Conservation (phyloP, 1,140 invertebrate genomes). For the Hyles euphorbiae region DNA sequence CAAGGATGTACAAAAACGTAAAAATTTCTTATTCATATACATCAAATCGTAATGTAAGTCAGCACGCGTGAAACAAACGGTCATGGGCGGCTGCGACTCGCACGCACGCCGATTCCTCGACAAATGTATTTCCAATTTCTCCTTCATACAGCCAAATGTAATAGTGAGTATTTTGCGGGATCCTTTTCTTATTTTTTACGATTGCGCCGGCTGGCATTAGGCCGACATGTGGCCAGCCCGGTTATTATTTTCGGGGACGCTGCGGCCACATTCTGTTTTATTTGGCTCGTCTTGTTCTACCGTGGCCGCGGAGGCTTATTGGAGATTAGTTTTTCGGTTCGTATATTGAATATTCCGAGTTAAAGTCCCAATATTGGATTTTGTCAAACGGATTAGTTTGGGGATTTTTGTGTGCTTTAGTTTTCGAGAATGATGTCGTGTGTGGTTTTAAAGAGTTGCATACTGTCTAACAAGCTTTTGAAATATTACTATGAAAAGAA, state of each 20-base stretch:
- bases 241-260: constrained; percentile 57
- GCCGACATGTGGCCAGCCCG: constrained; percentile 51
- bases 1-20: no score
- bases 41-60: not conserved
- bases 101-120: constrained; percentile 31
- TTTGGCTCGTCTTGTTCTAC: constrained; percentile 27
- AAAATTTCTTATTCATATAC: no score
- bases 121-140: constrained; percentile 62
- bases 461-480: no score
- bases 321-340: constrained; percentile 2
- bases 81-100: not conserved
- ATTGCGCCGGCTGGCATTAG: constrained; percentile 50
- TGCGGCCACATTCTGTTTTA: constrained; percentile 35
- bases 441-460: no score
- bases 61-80: not conserved
- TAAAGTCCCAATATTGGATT: no score
- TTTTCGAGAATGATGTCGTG: no score
- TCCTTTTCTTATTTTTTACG: constrained; percentile 64
- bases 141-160: constrained; percentile 46
- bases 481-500: no score
- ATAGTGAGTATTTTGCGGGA: constrained; percentile 58
- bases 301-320: constrained; percentile 5
- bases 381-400: no score
- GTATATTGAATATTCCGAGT: not conserved
- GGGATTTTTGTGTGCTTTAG: no score